Evolutionary conservation across 2,888 invertebrate species (phyloP).

Genomic region (Nephrotoma flavescens): DNA sequence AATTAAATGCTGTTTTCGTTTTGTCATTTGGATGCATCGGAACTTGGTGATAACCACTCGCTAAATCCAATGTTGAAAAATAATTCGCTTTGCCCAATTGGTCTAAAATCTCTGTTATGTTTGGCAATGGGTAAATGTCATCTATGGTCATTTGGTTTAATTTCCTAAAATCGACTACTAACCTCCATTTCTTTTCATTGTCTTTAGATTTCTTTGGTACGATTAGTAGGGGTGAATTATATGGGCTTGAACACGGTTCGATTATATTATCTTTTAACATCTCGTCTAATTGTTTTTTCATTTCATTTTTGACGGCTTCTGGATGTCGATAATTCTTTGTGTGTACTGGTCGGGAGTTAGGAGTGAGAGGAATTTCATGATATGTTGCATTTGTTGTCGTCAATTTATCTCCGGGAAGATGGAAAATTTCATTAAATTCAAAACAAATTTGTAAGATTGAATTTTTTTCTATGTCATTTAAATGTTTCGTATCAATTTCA

Average conservation of each 20-base stretch:
- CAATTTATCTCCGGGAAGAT: too few species aligned
- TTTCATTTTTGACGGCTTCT: too few species aligned
- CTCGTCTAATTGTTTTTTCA: neutral
- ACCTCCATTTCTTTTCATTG: neutral
- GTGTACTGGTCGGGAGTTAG: too few species aligned
- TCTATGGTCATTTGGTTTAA: neutral
- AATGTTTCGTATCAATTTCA: too few species aligned
- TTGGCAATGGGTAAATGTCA: neutral
- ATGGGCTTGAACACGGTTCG: neutral
- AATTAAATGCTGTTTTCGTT: neutral
- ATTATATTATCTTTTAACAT: neutral
- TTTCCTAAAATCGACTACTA: neutral
- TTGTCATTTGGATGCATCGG: neutral
- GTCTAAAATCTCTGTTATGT: neutral
- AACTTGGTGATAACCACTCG: neutral
- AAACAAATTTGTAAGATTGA: too few species aligned
- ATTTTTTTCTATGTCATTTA: too few species aligned
- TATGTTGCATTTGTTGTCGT: too few species aligned
- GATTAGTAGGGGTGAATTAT: neutral
- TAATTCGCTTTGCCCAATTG: neutral
- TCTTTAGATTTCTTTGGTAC: neutral
- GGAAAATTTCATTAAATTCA: too few species aligned
- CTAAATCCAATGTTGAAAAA: neutral
- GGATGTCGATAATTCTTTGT: too few species aligned
- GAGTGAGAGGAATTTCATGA: too few species aligned